Percentiles rank a stretch among this genome's conserved stretches.
phyloP scores from a whole-genome alignment of 2,113 vertebrate genomes.

The Albula goreensis region DNA sequence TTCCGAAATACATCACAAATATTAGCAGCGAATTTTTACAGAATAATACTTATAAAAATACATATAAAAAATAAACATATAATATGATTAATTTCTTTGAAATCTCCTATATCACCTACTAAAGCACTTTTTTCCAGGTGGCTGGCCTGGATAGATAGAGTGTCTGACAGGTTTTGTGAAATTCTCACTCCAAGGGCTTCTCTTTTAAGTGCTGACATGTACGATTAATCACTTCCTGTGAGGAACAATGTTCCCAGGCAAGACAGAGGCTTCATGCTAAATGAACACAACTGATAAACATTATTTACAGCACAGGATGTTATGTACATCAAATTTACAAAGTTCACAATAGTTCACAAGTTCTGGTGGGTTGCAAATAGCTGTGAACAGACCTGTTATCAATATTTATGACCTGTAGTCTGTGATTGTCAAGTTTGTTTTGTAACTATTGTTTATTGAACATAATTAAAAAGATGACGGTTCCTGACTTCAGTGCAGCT shows the following conservation, averaged over 20 bases:
- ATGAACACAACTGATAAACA: conserved; percentile 22
- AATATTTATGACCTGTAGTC: background rate
- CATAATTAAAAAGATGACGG: background rate
- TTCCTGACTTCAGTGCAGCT: conserved; percentile 26
- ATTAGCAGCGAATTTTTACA: conserved; percentile 43
- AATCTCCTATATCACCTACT: background rate
- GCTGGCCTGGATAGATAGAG: background rate
- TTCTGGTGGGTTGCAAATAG: background rate
- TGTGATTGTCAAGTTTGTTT: background rate
- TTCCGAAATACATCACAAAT: conserved; percentile 40
- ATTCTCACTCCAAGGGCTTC: background rate
- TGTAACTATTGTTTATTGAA: background rate
- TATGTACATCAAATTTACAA: conserved; percentile 44
- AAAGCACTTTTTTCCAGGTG: background rate
- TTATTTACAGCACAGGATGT: conserved; percentile 20
- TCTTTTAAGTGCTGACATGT: conserved; percentile 27
- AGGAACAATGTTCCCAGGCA: conserved; percentile 15
- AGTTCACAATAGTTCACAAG: background rate
- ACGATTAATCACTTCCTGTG: background rate
- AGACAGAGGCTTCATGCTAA: background rate
- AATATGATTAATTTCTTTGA: conserved; percentile 13
- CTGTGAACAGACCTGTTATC: background rate
- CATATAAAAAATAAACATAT: conserved; percentile 55
- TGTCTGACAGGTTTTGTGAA: background rate
- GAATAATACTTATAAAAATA: conserved; percentile 40